A percentile compares a stretch with the other conserved stretches of the same genome.
Conservation (phyloP, 2,797 vertebrate genomes). For the Moxostoma hubbsi region DNA sequence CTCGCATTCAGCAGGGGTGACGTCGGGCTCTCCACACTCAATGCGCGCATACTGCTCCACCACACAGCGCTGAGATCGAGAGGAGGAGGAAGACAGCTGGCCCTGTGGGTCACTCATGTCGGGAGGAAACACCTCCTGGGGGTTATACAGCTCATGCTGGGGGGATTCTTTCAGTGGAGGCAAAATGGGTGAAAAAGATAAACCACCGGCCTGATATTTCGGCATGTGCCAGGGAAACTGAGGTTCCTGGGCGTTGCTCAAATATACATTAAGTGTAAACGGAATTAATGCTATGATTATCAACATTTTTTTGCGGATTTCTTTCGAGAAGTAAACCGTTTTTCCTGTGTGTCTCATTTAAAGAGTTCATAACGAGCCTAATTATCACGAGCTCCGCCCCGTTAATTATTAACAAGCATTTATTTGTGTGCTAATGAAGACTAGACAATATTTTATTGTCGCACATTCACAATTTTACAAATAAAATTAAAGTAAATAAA, state of each 20-base stretch:
- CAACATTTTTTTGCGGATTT: conserved; percentile 2
- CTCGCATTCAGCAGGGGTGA: conserved; percentile 66
- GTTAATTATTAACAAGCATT: conserved; percentile 9
- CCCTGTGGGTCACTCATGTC: neutral
- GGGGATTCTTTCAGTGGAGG: neutral
- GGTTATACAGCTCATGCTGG: neutral
- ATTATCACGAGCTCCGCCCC: conserved; percentile 17
- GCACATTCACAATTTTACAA: neutral
- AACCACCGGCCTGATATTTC: neutral
- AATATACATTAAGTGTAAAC: neutral
- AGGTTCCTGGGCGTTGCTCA: conserved; percentile 2
- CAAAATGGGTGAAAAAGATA: neutral
- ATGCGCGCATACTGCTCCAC: conserved; percentile 66
- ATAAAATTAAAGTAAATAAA: neutral
- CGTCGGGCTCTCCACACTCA: conserved; percentile 66
- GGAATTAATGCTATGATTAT: neutral
- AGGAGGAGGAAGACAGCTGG: neutral
- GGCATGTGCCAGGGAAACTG: neutral
- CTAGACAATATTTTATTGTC: neutral
- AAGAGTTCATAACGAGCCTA: conserved; percentile 19
- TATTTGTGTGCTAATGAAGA: neutral
- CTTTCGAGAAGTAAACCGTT: neutral
- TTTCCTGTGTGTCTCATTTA: conserved; percentile 33
- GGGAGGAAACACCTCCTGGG: neutral
- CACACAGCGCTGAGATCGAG: conserved; percentile 57